Conservation (phyloP, 2,797 vertebrate species). For the Paramormyrops hopkinsi region DNA sequence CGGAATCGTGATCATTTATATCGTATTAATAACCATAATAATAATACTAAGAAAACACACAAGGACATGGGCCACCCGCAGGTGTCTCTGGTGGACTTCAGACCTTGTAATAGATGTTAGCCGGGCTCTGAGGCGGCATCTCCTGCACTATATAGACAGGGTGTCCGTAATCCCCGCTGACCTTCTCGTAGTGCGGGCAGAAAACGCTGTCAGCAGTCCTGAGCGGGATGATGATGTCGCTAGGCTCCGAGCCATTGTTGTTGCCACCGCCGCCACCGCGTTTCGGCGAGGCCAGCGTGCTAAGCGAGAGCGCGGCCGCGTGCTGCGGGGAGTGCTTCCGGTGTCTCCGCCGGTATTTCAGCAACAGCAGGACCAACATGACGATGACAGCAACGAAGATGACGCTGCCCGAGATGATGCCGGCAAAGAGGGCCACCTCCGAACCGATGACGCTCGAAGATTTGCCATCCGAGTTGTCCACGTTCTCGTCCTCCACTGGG, state of each 20-base stretch:
- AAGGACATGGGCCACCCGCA: conserved; percentile 14
- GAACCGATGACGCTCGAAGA: conserved; percentile 82
- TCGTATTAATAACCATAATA: conserved; percentile 19
- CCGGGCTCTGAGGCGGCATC: conserved; percentile 97
- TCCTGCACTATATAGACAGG: conserved; percentile 98
- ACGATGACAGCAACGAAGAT: conserved; percentile 98
- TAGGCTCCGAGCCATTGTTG: conserved; percentile 96
- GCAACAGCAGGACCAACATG: conserved; percentile 90
- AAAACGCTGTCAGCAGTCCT: conserved; percentile 98
- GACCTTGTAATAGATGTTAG: conserved; percentile 91
- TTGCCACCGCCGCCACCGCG: conserved; percentile 68
- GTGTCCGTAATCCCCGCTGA: conserved; percentile 97
- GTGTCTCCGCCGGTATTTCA: conserved; percentile 91
- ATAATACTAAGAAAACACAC: conserved; percentile 34
- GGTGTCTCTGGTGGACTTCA: conserved; percentile 24
- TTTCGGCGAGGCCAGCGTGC: conserved; percentile 95
- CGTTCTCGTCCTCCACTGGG: conserved; percentile 34
- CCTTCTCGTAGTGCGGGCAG: conserved; percentile 98
- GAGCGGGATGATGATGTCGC: conserved; percentile 98
- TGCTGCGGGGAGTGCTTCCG: conserved; percentile 95
- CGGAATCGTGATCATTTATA: conserved; percentile 39
- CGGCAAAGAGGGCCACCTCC: conserved; percentile 92
- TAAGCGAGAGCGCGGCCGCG: conserved; percentile 84
- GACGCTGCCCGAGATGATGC: conserved; percentile 91
- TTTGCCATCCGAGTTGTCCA: conserved; percentile 49